Evolutionary conservation across 2,113 vertebrate species (phyloP).

Genomic region (Cinclus cinclus): DNA sequence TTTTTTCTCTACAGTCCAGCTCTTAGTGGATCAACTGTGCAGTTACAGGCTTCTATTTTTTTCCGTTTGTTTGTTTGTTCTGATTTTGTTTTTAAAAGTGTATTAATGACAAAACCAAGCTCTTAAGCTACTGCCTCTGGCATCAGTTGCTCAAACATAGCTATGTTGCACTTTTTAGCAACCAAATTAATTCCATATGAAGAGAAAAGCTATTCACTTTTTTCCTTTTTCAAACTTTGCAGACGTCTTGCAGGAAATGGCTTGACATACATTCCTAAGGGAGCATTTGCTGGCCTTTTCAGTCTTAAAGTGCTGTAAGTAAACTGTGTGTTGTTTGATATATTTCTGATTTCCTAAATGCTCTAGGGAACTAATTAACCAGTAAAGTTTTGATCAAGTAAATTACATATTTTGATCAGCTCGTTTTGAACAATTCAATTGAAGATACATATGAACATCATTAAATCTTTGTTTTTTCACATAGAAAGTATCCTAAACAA

Average conservation of each 20-base stretch:
- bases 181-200: constrained; percentile 75
- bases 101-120: constrained; percentile 51
- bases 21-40: constrained; percentile 27
- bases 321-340: constrained; percentile 55
- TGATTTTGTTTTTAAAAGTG: neutral
- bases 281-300: constrained; percentile 88
- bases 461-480: constrained; percentile 22
- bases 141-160: constrained; percentile 42
- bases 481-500: constrained; percentile 23
- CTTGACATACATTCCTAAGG: constrained; percentile 87
- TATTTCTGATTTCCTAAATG: constrained; percentile 58
- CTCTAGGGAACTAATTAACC: constrained; percentile 64
- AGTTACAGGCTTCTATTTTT: neutral
- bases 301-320: constrained; percentile 96
- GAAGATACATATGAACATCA: constrained; percentile 34
- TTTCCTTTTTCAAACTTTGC: constrained; percentile 68
- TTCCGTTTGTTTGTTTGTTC: neutral
- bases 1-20: constrained; percentile 19
- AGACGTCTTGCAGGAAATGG: constrained; percentile 94
- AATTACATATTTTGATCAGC: constrained; percentile 51
- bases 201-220: constrained; percentile 62
- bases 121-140: constrained; percentile 57
- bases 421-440: neutral
- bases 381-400: constrained; percentile 33
- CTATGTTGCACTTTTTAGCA: constrained; percentile 62